Conservation (phyloP, 1,140 invertebrate species). For the Caenorhabditis tropicalis region DNA sequence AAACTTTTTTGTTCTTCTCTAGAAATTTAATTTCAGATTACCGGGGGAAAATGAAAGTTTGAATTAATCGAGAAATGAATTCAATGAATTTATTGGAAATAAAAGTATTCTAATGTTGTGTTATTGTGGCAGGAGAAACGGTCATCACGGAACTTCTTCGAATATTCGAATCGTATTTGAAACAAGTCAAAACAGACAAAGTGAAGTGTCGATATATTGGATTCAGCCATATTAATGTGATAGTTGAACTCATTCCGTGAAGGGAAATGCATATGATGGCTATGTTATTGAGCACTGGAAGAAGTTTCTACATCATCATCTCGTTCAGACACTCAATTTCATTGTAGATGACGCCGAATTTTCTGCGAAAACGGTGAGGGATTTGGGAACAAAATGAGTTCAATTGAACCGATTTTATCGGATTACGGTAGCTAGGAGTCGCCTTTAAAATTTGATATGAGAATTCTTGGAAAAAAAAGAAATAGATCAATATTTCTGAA, state of each 20-base stretch:
- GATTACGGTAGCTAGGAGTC: too few species aligned
- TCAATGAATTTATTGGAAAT: neutral
- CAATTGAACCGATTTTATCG: too few species aligned
- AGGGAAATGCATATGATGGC: neutral
- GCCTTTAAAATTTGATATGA: too few species aligned
- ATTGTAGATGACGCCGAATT: neutral
- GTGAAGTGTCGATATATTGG: neutral
- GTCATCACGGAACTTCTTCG: slow-evolving; percentile 30
- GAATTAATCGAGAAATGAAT: neutral
- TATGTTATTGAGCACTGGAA: slow-evolving; percentile 21
- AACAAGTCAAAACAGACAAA: neutral
- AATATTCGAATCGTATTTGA: neutral
- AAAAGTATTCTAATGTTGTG: neutral
- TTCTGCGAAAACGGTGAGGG: slow-evolving; percentile 14
- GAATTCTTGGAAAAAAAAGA: too few species aligned
- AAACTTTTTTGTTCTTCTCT: neutral
- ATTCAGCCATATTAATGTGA: slow-evolving; percentile 3
- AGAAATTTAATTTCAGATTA: neutral
- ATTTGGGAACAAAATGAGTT: neutral
- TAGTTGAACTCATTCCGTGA: slow-evolving; percentile 11
- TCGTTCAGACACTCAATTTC: slow-evolving; percentile 10
- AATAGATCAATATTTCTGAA: too few species aligned
- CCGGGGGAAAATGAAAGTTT: neutral
- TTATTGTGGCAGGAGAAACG: neutral
- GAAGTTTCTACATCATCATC: too few species aligned